Percentiles rank a stretch among this genome's conserved stretches.
phyloP scores from a whole-genome alignment of 2,888 invertebrate species.

The Oscheius sp. region DNA sequence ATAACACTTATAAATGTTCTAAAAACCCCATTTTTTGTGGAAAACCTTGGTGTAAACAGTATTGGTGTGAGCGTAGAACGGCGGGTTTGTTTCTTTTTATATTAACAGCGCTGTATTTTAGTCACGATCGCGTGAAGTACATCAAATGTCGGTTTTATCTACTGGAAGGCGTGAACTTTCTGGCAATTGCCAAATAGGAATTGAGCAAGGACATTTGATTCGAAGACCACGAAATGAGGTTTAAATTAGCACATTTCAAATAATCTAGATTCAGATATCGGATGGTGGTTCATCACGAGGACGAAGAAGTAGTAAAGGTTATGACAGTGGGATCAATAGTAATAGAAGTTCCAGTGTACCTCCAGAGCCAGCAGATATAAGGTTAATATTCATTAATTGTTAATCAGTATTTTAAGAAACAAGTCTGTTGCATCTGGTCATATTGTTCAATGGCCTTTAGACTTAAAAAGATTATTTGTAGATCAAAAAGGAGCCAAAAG shows the following conservation, averaged over 20 bases:
- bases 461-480: neutral
- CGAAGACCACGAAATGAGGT: neutral
- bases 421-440: neutral
- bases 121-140: neutral
- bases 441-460: neutral
- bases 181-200: neutral
- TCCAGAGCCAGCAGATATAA: neutral
- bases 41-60: neutral
- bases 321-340: neutral
- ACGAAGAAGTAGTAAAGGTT: neutral
- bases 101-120: neutral
- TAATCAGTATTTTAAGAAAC: neutral
- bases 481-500: neutral
- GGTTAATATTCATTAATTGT: neutral
- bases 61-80: neutral
- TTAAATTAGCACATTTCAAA: neutral
- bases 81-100: neutral
- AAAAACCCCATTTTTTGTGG: neutral
- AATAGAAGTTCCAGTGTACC: neutral
- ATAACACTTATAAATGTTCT: neutral
- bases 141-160: slow-evolving; percentile 2
- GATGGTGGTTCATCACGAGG: neutral
- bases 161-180: neutral
- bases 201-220: neutral
- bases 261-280: neutral